A percentile compares a stretch with the other conserved stretches of the same genome.
Conservation (phyloP, 2,113 vertebrate species). For the Hirundichthys speculiger region DNA sequence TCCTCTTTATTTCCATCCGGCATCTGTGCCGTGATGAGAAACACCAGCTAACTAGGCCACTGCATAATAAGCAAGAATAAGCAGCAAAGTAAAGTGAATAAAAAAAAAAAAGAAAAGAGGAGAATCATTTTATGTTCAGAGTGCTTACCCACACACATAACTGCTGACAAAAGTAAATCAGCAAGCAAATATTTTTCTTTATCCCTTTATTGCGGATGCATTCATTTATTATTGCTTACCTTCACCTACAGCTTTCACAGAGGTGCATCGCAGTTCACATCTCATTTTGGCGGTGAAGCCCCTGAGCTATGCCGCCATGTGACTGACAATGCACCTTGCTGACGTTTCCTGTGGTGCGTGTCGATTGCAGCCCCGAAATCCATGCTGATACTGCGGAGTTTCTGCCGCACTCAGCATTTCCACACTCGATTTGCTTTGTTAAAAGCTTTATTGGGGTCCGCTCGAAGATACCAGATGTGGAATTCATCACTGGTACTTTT, state of each 20-base stretch:
- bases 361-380: conserved; percentile 44
- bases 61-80: conserved; percentile 78
- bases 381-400: conserved; percentile 45
- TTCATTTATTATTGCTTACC: conserved; percentile 69
- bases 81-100: conserved; percentile 54
- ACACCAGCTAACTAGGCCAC: conserved; percentile 77
- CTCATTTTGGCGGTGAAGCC: conserved; percentile 46
- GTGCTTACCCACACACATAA: conserved; percentile 50
- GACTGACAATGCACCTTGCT: conserved; percentile 60
- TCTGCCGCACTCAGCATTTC: conserved; percentile 57
- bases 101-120: conserved; percentile 7
- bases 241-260: conserved; percentile 47
- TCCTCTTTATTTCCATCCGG: conserved; percentile 71
- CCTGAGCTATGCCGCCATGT: conserved; percentile 54
- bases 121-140: conserved; percentile 42
- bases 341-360: conserved; percentile 47
- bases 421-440: conserved; percentile 48
- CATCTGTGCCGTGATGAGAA: conserved; percentile 74
- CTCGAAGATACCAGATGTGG: conserved; percentile 5
- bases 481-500: background rate
- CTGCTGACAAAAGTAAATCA: conserved; percentile 71
- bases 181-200: conserved; percentile 67
- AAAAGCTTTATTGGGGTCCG: conserved; percentile 43
- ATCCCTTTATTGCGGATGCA: conserved; percentile 52
- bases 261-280: conserved; percentile 60